These are phyloP conservation scores for Drosophila subsilvestris DNA, from an alignment of 2,888 invertebrate genomes.

Conservation along the genomic window DNA sequence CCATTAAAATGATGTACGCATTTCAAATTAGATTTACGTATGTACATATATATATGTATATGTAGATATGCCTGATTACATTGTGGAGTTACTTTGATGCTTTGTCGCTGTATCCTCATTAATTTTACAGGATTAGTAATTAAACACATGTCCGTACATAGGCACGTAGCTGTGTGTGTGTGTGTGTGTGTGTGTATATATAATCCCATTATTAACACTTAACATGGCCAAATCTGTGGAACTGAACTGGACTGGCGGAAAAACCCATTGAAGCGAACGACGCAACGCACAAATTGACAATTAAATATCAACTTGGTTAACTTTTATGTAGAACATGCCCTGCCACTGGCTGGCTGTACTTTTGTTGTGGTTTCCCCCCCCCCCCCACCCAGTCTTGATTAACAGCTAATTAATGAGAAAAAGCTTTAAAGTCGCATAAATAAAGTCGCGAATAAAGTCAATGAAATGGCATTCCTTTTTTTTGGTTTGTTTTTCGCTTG, in stretches of 20 bases:
- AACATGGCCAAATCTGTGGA: constrained; percentile 36
- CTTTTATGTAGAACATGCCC: constrained; percentile 22
- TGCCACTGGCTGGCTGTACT: background rate
- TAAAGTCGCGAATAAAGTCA: constrained; percentile 53
- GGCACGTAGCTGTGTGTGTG: background rate
- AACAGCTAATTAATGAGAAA: constrained; percentile 63
- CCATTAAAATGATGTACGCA: constrained; percentile 24
- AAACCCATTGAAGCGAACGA: constrained; percentile 29
- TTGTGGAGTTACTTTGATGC: constrained; percentile 20
- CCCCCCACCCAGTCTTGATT: constrained; percentile 55
- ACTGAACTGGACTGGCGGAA: background rate
- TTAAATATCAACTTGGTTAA: constrained; percentile 47
- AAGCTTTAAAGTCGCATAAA: constrained; percentile 57
- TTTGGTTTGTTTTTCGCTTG: background rate
- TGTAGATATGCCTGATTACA: background rate
- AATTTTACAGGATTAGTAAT: constrained; percentile 49
- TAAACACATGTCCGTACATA: constrained; percentile 36
- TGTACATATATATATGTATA: background rate
- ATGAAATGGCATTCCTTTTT: constrained; percentile 21
- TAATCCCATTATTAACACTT: constrained; percentile 45
- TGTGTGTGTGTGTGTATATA: background rate
- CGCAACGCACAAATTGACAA: constrained; percentile 43
- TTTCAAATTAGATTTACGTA: constrained; percentile 32
- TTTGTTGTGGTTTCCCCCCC: constrained; percentile 4
- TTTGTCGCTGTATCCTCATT: constrained; percentile 32